Conservation (phyloP, 2,888 invertebrate species). For the Xanthia togata region DNA sequence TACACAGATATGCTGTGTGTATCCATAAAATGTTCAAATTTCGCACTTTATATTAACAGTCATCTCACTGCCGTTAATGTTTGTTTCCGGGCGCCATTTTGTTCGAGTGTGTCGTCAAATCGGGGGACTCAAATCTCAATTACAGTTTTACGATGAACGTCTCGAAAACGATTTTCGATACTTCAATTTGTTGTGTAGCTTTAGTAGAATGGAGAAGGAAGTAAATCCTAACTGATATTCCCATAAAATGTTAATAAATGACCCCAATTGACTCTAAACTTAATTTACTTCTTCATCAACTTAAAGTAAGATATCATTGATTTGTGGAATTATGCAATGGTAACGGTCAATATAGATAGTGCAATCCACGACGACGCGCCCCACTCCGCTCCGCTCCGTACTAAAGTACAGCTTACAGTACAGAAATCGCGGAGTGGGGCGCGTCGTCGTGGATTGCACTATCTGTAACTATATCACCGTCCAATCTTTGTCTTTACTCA, state of each 20-base stretch:
- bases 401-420: no score
- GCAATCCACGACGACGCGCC: no score
- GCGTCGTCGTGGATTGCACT: no score
- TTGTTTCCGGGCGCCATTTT: slow-evolving; percentile 70
- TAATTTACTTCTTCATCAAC: not conserved
- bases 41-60: slow-evolving; percentile 73
- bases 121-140: slow-evolving; percentile 71
- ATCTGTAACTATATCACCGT: not conserved
- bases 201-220: no score
- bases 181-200: slow-evolving; percentile 25
- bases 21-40: slow-evolving; percentile 76
- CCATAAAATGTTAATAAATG: slow-evolving; percentile 4
- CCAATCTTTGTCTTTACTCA: not conserved
- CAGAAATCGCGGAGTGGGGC: no score
- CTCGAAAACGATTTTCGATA: slow-evolving; percentile 61
- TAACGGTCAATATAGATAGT: no score
- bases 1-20: slow-evolving; percentile 45
- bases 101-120: slow-evolving; percentile 74
- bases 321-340: not conserved
- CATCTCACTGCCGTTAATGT: slow-evolving; percentile 69
- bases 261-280: not conserved
- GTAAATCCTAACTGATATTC: not conserved
- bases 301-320: not conserved
- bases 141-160: slow-evolving; percentile 66
- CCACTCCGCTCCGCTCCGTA: no score